These are phyloP conservation scores for Silvanus unidentatus DNA, from an alignment of 2,888 invertebrate genomes.

Conservation along the genomic window DNA sequence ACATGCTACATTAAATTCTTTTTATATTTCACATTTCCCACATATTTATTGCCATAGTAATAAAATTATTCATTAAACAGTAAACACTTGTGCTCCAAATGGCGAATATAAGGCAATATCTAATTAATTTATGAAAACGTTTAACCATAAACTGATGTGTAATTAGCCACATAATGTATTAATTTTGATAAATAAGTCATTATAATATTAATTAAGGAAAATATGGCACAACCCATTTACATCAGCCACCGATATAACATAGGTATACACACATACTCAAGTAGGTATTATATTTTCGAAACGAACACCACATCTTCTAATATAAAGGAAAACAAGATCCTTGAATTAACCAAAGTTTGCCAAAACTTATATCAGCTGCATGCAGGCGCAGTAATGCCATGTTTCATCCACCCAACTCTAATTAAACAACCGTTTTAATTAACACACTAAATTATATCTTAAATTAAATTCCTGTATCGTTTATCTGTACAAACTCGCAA, in stretches of 20 bases:
- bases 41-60: neutral
- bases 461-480: conserved; percentile 48
- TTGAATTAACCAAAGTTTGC: conserved; percentile 40
- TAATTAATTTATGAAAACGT: no score
- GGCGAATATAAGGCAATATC: no score
- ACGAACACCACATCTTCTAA: conserved; percentile 29
- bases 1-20: neutral
- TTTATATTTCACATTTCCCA: neutral
- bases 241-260: no score
- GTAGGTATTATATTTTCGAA: conserved; percentile 32
- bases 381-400: conserved; percentile 41
- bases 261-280: no score
- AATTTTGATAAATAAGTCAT: conserved; percentile 4
- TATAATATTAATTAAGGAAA: conserved; percentile 3
- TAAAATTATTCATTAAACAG: no score
- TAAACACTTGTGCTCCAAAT: no score
- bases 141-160: no score
- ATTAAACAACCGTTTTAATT: conserved; percentile 52
- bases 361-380: conserved; percentile 42
- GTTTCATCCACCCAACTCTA: conserved; percentile 45
- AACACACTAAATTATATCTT: conserved; percentile 48
- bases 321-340: conserved; percentile 31
- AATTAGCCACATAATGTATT: no score
- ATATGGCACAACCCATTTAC: no score
- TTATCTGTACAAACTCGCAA: conserved; percentile 32